A percentile compares a stretch with the other conserved stretches of the same genome.
phyloP scores from a whole-genome alignment of 2,888 invertebrate species.

The Unio pictorum region DNA sequence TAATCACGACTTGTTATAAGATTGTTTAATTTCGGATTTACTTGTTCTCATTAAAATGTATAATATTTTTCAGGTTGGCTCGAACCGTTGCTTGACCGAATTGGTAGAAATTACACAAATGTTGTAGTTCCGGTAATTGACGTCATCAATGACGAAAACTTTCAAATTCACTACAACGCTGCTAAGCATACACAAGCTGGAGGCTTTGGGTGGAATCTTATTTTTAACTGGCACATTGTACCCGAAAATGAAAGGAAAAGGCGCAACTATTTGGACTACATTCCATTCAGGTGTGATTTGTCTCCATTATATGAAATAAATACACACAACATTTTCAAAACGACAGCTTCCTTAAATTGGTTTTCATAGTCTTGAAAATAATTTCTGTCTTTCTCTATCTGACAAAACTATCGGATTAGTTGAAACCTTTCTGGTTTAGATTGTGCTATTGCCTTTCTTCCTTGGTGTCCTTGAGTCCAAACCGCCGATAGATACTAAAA shows the following conservation, averaged over 20 bases:
- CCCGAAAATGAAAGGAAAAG: slow-evolving; percentile 32
- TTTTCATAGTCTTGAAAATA: no score
- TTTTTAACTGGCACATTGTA: slow-evolving; percentile 43
- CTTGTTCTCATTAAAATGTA: not conserved
- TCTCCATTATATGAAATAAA: not conserved
- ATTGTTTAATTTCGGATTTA: no score
- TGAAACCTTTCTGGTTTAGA: no score
- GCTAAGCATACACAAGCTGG: slow-evolving; percentile 24
- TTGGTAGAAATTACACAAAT: slow-evolving; percentile 30
- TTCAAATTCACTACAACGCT: slow-evolving; percentile 21
- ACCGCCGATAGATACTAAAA: no score
- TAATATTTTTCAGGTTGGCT: slow-evolving; percentile 37
- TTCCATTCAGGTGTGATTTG: slow-evolving; percentile 24
- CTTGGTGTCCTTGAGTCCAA: no score
- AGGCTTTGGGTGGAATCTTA: slow-evolving; percentile 41
- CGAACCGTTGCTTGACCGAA: slow-evolving; percentile 33
- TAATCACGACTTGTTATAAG: no score
- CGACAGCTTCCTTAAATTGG: no score
- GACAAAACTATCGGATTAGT: no score
- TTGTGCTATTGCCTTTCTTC: no score
- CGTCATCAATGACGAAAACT: slow-evolving; percentile 31
- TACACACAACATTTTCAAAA: no score
- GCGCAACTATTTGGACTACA: slow-evolving; percentile 10
- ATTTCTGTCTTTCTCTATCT: no score
- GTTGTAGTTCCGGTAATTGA: slow-evolving; percentile 45